Evolutionary conservation across 2,797 vertebrate genomes (phyloP), one percentile per base, ranked within the genome.

Genomic region (Coregonus suidteri): DNA sequence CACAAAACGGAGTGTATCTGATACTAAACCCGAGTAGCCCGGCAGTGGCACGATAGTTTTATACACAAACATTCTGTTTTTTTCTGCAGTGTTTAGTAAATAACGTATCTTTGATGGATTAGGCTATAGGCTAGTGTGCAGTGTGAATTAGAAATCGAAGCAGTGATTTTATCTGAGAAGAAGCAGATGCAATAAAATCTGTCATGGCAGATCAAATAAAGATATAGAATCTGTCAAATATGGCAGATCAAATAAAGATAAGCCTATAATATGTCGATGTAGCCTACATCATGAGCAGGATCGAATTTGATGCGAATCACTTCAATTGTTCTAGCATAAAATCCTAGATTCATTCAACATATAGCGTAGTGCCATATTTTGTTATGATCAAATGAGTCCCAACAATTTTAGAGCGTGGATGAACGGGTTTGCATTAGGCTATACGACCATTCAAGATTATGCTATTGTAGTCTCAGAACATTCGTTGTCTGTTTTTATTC

Each of bases 1-100:
- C 94, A 94, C 91, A 94, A 95, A 95, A 95, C 96, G 93, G 92
- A 95, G 91, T 97, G 98, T 96, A 91, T 92, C 92, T 97, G 97
- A 98, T 97, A 96, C 96, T 95, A 95, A 95, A 94, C 92, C 94
- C 92, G 95, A 95, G 95, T 84, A 85, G 93, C 90, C 90, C 84
- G 91, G 77, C 86, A 88, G 88, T 89, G 87, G 82, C 86, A 76
- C 78, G 80, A 75, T 89, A 88, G 88, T 89, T 86, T 83, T 83
- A 84, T 79, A 89, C 75, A 70, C 79, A 88, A 79, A 85, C 75
- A 79, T 56, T 76, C 15, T 75, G 71, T 85, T 77, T 76, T 82
- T 37, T 54, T 15, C 69, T 54, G 41, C 73, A 69, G 65, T 81
- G 80, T 82, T 86, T 65, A 31, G 51, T 18, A 68, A 47, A 67